Base-by-base conservation (phyloP, 2,113 vertebrate species). In the Gavialis gangeticus region DNA sequence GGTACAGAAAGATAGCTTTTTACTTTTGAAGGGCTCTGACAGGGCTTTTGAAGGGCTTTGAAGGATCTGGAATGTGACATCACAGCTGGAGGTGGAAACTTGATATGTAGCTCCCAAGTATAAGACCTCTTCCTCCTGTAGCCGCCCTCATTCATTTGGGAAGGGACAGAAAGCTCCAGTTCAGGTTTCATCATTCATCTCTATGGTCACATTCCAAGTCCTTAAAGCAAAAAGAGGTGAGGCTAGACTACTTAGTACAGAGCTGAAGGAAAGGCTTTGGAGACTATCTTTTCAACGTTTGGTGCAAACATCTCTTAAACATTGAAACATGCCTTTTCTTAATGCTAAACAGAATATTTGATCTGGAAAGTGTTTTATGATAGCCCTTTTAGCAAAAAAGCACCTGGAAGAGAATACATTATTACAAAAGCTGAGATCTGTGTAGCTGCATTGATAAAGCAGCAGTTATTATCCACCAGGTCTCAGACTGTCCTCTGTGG, bases 161-260 rank as follows among this genome's bases (percentile, higher is more conserved):
- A 56, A 30, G 71, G 84, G 82, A 30, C 27, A 25, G 18, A 90
- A 85, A 93, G 57, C 9, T 25, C 56, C 63, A 81, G 76, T 58
- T 96, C 57, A 24, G 18, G 17, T 93, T 94, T 97, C 87, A 83
- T 84, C 54, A 54, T 78, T 87, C 27, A 15, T 79, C 71, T 73
- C 15, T 90, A 10, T 95, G 90, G 93, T 95, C 76, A 80, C 73
- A 90, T 93, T 87, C 87, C 94, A 80, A 66, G 60, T 90, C 67
- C 55, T 87, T 86, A 91, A 59, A 91, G 80, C 17, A 1, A 2
- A 77, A 88, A 73, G n/a, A 95, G 89, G 80, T 76, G 80, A 88
- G 93, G 30, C 16, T 73, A 15, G 57, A 30, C 12, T 84, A 87
- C 21, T 60, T 89, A 96, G 86, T 85, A 78, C 34, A 92, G 93